phyloP scores from a whole-genome alignment of 1,140 invertebrate species.

The Arion vulgaris region DNA sequence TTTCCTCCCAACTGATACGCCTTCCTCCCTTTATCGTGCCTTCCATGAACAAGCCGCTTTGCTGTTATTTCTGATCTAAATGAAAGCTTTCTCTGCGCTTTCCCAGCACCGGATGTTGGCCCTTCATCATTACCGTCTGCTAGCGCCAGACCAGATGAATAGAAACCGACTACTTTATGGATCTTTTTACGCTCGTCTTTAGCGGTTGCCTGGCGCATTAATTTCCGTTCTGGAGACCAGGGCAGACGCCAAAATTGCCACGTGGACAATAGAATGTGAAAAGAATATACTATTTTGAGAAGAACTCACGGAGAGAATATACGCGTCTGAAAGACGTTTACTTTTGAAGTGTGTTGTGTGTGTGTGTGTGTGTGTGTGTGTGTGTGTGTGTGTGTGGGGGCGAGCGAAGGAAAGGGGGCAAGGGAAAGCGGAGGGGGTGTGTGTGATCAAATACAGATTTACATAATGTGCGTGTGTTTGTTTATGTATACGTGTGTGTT shows the following conservation, averaged over 20 bases:
- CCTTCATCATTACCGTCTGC: constrained; percentile 13
- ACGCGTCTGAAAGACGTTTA: background rate
- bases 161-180: constrained; percentile 17
- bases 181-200: background rate
- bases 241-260: background rate
- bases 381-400: too few relatives aligned
- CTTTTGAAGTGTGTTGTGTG: background rate
- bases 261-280: background rate
- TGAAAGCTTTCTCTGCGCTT: background rate
- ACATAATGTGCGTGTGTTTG: too few relatives aligned
- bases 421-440: too few relatives aligned
- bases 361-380: too few relatives aligned
- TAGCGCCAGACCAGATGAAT: constrained; percentile 15
- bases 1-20: background rate
- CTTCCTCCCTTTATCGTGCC: background rate
- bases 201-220: background rate
- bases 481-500: too few relatives aligned
- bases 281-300: background rate
- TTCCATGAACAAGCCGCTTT: background rate
- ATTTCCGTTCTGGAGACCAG: constrained; percentile 11
- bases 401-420: too few relatives aligned
- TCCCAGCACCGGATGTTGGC: background rate
- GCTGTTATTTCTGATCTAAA: background rate
- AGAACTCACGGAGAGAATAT: background rate
- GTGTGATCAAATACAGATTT: too few relatives aligned